Evolutionary conservation across 2,888 invertebrate species (phyloP).

Genomic region (Carabus problematicus): DNA sequence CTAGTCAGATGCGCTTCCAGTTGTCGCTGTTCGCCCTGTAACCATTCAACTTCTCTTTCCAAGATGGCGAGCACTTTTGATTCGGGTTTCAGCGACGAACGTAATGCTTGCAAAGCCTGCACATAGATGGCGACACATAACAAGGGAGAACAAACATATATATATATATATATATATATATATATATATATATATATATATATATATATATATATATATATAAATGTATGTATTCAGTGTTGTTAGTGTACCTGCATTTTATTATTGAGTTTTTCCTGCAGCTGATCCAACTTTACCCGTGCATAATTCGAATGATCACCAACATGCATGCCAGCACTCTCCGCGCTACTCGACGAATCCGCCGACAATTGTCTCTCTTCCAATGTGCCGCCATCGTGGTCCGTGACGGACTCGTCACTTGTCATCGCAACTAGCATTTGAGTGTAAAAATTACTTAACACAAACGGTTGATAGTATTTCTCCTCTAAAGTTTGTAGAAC

Average conservation of each 20-base stretch:
- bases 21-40: slow-evolving; percentile 80
- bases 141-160: no score
- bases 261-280: slow-evolving; percentile 84
- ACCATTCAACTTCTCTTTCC: slow-evolving; percentile 83
- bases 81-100: slow-evolving; percentile 82
- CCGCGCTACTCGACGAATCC: slow-evolving; percentile 63
- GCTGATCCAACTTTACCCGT: slow-evolving; percentile 78
- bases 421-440: slow-evolving; percentile 73
- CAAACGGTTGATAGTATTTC: slow-evolving; percentile 87
- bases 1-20: slow-evolving; percentile 84
- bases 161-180: slow-evolving; percentile 15
- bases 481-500: slow-evolving; percentile 83
- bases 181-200: background rate
- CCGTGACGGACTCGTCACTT: slow-evolving; percentile 62
- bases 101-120: slow-evolving; percentile 80
- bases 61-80: slow-evolving; percentile 80
- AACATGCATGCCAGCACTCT: slow-evolving; percentile 67
- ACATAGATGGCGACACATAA: slow-evolving; percentile 8
- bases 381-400: slow-evolving; percentile 60
- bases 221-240: background rate
- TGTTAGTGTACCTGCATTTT: slow-evolving; percentile 69
- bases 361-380: slow-evolving; percentile 66
- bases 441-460: slow-evolving; percentile 85
- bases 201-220: background rate
- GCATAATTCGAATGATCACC: slow-evolving; percentile 85